These are phyloP conservation scores for Nymphalis polychloros DNA, from an alignment of 2,888 invertebrate species.

Conservation along the genomic window DNA sequence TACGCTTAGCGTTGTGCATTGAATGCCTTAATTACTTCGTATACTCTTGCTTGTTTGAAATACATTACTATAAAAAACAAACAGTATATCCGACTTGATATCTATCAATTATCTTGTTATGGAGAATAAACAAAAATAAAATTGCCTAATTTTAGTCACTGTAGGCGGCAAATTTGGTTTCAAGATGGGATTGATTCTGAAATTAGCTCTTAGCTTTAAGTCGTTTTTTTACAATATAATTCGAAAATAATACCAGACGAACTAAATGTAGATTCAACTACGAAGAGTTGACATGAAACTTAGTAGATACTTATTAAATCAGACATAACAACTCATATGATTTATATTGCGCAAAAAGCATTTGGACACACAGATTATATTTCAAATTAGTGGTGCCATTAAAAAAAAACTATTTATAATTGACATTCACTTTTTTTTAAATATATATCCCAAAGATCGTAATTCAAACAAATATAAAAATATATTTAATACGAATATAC, in stretches of 20 bases:
- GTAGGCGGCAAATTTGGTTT: constrained; percentile 51
- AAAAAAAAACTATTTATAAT: background rate
- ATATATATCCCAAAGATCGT: background rate
- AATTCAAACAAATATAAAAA: background rate
- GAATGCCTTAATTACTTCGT: too few relatives aligned
- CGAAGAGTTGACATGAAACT: too few relatives aligned
- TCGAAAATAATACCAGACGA: background rate
- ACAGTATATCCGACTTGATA: background rate
- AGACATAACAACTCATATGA: too few relatives aligned
- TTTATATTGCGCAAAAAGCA: too few relatives aligned
- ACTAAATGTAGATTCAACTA: background rate
- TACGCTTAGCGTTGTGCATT: too few relatives aligned
- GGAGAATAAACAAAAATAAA: background rate
- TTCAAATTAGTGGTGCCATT: too few relatives aligned
- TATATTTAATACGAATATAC: background rate
- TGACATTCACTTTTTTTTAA: background rate
- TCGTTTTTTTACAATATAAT: background rate
- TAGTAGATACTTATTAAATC: too few relatives aligned
- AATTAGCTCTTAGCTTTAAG: background rate
- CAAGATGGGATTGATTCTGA: constrained; percentile 52
- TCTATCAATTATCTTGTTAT: constrained; percentile 1
- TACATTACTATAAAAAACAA: too few relatives aligned
- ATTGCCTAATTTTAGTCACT: background rate
- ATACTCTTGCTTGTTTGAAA: too few relatives aligned
- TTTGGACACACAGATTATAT: too few relatives aligned